These are phyloP conservation scores for Penaeus japonicus DNA, from an alignment of 1,140 invertebrate species.

Conservation along the genomic window DNA sequence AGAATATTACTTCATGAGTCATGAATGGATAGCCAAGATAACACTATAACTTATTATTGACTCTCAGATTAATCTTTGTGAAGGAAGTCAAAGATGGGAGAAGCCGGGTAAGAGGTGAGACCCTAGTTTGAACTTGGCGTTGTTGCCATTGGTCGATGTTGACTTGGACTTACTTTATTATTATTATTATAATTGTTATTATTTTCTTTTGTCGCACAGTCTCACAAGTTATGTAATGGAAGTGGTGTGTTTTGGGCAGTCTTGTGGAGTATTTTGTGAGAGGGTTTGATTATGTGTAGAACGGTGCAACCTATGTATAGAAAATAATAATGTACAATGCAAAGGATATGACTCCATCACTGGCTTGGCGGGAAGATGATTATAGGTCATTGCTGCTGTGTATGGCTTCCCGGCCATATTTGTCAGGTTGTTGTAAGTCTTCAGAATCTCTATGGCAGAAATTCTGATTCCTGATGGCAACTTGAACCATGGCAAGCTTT, in stretches of 20 bases:
- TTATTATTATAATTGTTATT: no score
- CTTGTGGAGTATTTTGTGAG: conserved; percentile 31
- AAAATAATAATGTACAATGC: not conserved
- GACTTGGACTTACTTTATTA: conserved; percentile 15
- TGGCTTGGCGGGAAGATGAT: not conserved
- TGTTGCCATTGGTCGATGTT: conserved; percentile 38
- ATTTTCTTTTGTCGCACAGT: conserved; percentile 41
- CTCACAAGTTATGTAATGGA: conserved; percentile 43
- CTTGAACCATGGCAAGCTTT: no score
- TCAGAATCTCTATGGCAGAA: no score
- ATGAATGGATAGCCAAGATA: not conserved
- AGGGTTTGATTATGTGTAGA: conserved; percentile 43
- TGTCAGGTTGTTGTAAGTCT: no score
- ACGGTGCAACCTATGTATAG: conserved; percentile 32
- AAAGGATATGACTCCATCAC: not conserved
- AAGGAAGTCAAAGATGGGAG: conserved; percentile 29
- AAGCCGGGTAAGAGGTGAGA: conserved; percentile 48
- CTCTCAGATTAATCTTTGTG: conserved; percentile 44
- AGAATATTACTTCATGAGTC: no score
- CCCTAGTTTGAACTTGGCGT: conserved; percentile 33
- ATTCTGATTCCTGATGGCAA: no score
- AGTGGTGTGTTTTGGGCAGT: conserved; percentile 50
- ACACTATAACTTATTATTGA: conserved; percentile 25
- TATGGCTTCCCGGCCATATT: not conserved
- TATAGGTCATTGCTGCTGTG: not conserved